These are phyloP conservation scores for Zaprionus ornatus DNA, from an alignment of 1,140 invertebrate species.

Conservation along the genomic window DNA sequence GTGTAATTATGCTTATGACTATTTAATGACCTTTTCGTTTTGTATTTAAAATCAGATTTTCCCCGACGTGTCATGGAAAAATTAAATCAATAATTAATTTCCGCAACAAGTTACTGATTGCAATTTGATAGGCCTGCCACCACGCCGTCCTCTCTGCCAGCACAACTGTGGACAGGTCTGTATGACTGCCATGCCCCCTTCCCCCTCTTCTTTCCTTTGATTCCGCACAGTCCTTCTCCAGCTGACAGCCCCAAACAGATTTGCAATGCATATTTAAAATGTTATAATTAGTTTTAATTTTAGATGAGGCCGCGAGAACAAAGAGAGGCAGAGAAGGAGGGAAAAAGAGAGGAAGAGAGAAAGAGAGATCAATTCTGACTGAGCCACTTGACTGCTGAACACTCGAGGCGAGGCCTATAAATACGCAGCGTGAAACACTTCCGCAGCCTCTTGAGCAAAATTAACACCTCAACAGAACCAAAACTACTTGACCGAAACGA, in stretches of 20 bases:
- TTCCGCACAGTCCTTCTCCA: not conserved
- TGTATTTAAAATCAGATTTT: conserved; percentile 48
- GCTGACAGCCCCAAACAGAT: not conserved
- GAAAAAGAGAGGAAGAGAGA: not conserved
- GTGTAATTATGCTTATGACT: conserved; percentile 67
- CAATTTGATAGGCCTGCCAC: conserved; percentile 41
- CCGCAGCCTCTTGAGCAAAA: conserved; percentile 50
- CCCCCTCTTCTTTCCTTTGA: not conserved
- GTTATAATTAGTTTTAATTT: conserved; percentile 56
- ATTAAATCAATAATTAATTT: conserved; percentile 72
- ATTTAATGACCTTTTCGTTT: conserved; percentile 51
- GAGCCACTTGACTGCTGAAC: conserved; percentile 20
- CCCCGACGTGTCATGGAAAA: conserved; percentile 18
- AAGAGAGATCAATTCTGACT: not conserved
- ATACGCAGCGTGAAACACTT: conserved; percentile 18
- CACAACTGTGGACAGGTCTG: too few species aligned
- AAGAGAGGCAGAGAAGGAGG: not conserved
- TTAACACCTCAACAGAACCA: conserved; percentile 69
- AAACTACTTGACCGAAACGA: conserved; percentile 27
- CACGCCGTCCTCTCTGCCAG: not conserved
- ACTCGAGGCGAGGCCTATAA: conserved; percentile 36
- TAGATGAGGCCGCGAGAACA: not conserved
- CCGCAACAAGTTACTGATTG: conserved; percentile 63
- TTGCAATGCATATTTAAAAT: conserved; percentile 52
- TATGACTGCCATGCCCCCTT: not conserved